Evolutionary conservation across 2,888 invertebrate species (phyloP), one percentile per base, ranked within the genome.

Genomic region (Drosophila sordidula): DNA sequence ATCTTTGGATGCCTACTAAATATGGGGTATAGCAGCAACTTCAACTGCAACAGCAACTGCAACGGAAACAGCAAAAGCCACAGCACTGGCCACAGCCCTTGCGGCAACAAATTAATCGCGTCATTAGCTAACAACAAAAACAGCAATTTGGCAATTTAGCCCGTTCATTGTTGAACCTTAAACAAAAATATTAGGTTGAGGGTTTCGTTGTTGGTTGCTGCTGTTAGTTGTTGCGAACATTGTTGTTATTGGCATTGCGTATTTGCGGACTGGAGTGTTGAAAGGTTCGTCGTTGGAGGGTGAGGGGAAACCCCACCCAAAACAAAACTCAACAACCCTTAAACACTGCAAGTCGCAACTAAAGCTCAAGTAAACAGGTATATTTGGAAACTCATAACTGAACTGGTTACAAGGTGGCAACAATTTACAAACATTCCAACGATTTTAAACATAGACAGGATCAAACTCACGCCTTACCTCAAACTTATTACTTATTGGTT

Each of bases 71-170:
- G 9, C 9, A 29, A 29, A 29, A 29, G 29, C 29, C 29, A 9
- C 29, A 8, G 45, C 16, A 42, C 39, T 38, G 59, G 50, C 56
- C 36, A 34, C 45, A 58, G 46, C 41, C 29, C 68, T 61, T 52
- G 47, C 50, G 54, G 50, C 78, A 68, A 25, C 71, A 82, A 86
- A 71, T 86, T 85, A 71, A 72, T 72, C 72, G 83, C 79, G 83
- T 80, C 86, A 86, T 80, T 80, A 86, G 86, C 63, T 50, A 66
- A 71, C 47, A 75, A 42, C 54, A 63, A 71, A 61, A 74, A 61
- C 59, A 58, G 75, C 49, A 74, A 77, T 63, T 58, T 52, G 68
- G 56, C 76, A 67, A 72, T 67, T 77, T 76, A 29, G 63, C 58
- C 59, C 56, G 63, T 47, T 51, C 32, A 42, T 54, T 64, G 44